A percentile compares a stretch with the other conserved stretches of the same genome.
Evolutionary conservation across 2,797 vertebrate genomes (phyloP).

Genomic region (Tarsius wallacei): DNA sequence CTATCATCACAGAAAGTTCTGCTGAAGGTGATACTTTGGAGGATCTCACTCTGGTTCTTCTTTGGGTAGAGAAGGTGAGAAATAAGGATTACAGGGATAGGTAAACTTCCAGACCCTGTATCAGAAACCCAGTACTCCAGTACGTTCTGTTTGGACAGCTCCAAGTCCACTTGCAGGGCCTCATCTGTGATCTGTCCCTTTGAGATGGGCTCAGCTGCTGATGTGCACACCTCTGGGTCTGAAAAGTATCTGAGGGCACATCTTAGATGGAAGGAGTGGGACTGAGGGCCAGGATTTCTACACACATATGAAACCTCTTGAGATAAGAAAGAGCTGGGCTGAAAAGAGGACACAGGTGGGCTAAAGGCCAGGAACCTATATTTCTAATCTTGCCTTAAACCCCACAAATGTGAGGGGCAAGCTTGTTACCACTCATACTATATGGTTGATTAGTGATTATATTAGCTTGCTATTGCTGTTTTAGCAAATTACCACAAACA

Average conservation of each 20-base stretch:
- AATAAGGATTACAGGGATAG: background rate
- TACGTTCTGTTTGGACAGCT: background rate
- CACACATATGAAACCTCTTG: background rate
- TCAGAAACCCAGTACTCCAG: background rate
- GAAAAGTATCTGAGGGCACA: no score
- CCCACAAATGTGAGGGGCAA: background rate
- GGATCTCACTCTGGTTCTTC: background rate
- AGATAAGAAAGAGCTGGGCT: background rate
- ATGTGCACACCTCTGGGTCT: background rate
- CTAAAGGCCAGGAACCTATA: background rate
- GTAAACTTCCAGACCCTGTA: no score
- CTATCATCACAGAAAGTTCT: background rate
- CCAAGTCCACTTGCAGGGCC: no score
- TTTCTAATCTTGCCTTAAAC: background rate
- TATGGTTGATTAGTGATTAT: background rate
- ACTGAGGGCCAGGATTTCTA: background rate
- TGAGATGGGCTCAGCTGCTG: background rate
- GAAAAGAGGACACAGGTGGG: background rate
- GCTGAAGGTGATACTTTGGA: background rate
- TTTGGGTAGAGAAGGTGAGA: background rate
- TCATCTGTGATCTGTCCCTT: background rate
- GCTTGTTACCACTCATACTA: background rate
- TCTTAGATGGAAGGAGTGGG: background rate
- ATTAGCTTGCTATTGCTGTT: background rate
- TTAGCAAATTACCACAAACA: background rate